Evolutionary conservation across 2,113 vertebrate genomes (phyloP), one percentile per base, ranked within the genome.

Genomic region (Ia io): DNA sequence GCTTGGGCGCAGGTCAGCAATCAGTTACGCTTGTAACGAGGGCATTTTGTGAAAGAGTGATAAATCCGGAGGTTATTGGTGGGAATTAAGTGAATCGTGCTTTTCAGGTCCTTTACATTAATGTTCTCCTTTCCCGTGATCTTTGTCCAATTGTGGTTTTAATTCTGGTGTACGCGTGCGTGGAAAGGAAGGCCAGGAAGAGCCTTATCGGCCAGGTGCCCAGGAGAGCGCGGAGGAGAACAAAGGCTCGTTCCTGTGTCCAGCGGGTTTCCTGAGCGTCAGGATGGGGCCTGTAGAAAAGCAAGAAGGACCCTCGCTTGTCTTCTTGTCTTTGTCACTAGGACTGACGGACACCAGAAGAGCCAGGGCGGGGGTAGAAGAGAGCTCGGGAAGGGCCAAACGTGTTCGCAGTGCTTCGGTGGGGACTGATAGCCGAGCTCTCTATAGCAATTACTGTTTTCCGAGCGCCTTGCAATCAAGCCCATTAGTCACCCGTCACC

Each of bases 21-120:
- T 77, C 37, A 96, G 86, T 91, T 30, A 92, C 22, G 7, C 2
- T 69, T 83, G 94, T 49, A 93, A 63, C 86, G 42, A 96, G 37
- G 25, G 20, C 3, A 69, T 96, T 93, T 83, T 51, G 51, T 88
- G 47, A 82, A 63, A 80, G 69, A 78, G 96, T 67, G 32, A 86
- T 67, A 89, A 35, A 69, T 11, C 47, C 14, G 53, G 23, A 94
- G 73, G 30, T 32, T 0, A 25, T 23, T 65, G 2, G 25, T 53
- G 76, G 42, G 61, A 94, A 82, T 70, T 10, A 82, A 88, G 47
- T 73, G 25, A 88, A 44, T 84, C 91, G 25, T 86, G 16, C 79
- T 88, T 78, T 89, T 90, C 9, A 73, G 2, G 28, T 63, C 47
- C 10, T 95, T 59, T 16, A 10, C 77, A 23, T 44, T 53, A 23